A percentile compares a stretch with the other conserved stretches of the same genome.
These are phyloP conservation scores for Semibalanus balanoides DNA, from an alignment of 1,140 invertebrate genomes.

Conservation along the genomic window DNA sequence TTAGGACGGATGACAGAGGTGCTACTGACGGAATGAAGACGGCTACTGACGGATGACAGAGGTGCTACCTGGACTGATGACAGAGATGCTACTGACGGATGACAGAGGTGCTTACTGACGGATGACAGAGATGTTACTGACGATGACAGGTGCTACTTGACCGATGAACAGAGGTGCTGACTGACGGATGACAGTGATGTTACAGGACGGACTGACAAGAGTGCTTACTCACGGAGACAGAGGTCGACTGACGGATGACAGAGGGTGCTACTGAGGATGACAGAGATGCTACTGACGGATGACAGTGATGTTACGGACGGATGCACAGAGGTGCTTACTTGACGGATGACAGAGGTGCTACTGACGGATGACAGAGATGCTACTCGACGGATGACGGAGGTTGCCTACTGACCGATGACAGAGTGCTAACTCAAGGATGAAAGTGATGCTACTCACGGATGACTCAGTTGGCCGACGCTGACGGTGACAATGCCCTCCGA, in stretches of 20 bases:
- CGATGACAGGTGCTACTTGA: not conserved
- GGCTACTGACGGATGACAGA: not conserved
- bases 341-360: not conserved
- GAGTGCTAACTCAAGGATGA: not conserved
- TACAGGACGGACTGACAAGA: no score
- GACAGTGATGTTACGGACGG: not conserved
- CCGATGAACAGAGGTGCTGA: not conserved
- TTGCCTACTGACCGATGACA: not conserved
- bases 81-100: not conserved
- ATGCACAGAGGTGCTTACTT: no score
- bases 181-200: no score
- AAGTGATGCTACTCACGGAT: not conserved
- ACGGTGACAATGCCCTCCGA: conserved; percentile 93
- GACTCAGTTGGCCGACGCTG: conserved; percentile 80
- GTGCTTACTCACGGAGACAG: not conserved
- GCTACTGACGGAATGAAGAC: no score
- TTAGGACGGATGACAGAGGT: no score
- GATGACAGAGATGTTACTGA: not conserved
- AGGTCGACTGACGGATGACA: not conserved
- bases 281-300: not conserved
- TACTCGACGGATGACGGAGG: no score
- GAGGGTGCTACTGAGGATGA: no score
- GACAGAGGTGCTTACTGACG: no score
- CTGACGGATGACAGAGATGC: not conserved
- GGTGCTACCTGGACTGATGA: no score